Evolutionary conservation across 2,113 vertebrate species (phyloP).

Genomic region (Forbesichthys agassizii): DNA sequence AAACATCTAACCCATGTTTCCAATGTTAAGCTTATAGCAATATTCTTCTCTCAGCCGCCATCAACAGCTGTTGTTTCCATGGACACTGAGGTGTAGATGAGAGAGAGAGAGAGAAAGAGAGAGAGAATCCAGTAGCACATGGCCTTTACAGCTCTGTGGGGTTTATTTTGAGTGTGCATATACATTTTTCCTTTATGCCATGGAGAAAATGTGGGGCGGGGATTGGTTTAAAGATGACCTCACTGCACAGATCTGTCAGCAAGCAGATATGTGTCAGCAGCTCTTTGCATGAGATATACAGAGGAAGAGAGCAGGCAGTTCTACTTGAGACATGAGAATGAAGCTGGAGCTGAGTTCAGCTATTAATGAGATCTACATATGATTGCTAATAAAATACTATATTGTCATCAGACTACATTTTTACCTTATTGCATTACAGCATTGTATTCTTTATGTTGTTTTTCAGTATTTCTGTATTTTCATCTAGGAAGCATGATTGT

Average conservation of each 20-base stretch:
- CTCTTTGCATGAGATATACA: slow-evolving; percentile 15
- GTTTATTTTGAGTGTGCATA: not conserved
- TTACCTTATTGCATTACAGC: too few species aligned
- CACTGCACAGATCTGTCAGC: slow-evolving; percentile 37
- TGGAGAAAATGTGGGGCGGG: slow-evolving; percentile 25
- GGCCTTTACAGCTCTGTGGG: not conserved
- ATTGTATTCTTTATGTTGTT: too few species aligned
- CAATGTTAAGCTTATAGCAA: slow-evolving; percentile 3
- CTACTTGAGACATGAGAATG: too few species aligned
- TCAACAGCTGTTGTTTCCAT: slow-evolving; percentile 55
- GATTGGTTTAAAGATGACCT: slow-evolving; percentile 52
- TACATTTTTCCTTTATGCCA: not conserved
- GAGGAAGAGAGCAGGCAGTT: not conserved
- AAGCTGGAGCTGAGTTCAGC: too few species aligned
- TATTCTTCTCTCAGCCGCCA: slow-evolving; percentile 22
- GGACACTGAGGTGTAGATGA: slow-evolving; percentile 32
- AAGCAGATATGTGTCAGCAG: slow-evolving; percentile 63
- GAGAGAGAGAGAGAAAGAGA: slow-evolving; percentile 5
- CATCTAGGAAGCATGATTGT: too few species aligned
- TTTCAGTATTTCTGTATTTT: too few species aligned
- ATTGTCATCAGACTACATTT: too few species aligned
- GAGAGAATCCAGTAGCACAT: not conserved
- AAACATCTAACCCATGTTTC: too few species aligned
- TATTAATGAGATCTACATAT: too few species aligned
- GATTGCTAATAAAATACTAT: too few species aligned